These are phyloP conservation scores for Tenualosa ilisha DNA, from an alignment of 2,797 vertebrate genomes.

Conservation along the genomic window DNA sequence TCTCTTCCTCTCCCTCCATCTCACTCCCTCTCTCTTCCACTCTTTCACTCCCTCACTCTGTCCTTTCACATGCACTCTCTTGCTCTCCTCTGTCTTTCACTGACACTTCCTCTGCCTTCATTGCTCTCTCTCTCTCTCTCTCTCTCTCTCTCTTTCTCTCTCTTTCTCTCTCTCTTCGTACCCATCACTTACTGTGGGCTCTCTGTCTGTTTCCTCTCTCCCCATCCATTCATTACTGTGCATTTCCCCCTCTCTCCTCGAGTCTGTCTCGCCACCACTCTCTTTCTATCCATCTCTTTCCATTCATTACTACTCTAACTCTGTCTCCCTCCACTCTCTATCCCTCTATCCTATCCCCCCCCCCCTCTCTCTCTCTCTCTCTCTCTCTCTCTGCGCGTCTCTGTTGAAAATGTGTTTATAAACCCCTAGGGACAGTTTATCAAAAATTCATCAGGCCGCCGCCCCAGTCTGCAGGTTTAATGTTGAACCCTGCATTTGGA, in stretches of 20 bases:
- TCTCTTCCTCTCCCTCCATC: not conserved
- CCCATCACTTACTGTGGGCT: not conserved
- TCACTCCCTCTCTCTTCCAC: not conserved
- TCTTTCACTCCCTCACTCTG: not conserved
- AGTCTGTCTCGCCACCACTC: not conserved
- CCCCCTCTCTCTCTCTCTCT: not conserved
- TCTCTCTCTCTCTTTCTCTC: not conserved
- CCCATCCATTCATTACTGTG: not conserved
- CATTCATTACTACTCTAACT: not conserved
- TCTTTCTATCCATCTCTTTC: conserved; percentile 1
- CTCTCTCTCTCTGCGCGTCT: conserved; percentile 1
- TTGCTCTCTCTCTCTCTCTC: not conserved
- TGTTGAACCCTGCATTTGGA: conserved; percentile 69
- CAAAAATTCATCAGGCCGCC: conserved; percentile 82
- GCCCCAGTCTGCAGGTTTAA: conserved; percentile 74
- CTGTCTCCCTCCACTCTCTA: not conserved
- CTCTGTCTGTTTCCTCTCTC: not conserved
- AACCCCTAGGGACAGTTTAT: conserved; percentile 82
- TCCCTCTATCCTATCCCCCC: not conserved
- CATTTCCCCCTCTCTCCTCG: not conserved
- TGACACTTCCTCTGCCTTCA: not conserved
- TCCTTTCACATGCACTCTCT: not conserved
- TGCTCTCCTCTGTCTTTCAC: not conserved
- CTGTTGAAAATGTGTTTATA: conserved; percentile 77
- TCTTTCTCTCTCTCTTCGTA: not conserved